Conservation (phyloP, 2,797 vertebrate genomes). For the Salmo trutta region DNA sequence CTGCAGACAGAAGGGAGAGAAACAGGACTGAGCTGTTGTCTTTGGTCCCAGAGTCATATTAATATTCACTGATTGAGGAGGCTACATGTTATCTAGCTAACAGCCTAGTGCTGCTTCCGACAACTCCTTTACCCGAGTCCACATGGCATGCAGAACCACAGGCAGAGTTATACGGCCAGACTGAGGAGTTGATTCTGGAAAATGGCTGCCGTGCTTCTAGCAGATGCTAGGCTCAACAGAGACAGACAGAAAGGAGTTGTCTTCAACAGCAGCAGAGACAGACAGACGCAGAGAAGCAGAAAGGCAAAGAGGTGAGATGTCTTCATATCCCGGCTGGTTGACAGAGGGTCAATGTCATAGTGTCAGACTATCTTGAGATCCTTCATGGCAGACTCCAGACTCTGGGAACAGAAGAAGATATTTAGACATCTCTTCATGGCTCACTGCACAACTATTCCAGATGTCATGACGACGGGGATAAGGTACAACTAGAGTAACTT, state of each 20-base stretch:
- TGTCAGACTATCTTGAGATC: constrained; percentile 89
- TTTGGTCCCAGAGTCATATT: too few species aligned
- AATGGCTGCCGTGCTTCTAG: too few species aligned
- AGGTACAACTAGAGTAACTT: background rate
- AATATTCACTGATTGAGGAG: too few species aligned
- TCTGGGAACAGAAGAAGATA: constrained; percentile 66
- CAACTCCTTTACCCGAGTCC: too few species aligned
- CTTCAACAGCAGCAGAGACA: background rate
- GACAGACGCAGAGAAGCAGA: background rate
- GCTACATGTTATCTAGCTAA: too few species aligned
- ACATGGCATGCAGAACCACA: too few species aligned
- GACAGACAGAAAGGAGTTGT: background rate
- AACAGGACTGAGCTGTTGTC: too few species aligned
- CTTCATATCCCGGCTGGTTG: background rate
- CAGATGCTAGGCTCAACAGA: background rate
- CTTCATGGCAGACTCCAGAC: constrained; percentile 90
- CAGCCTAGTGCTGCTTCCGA: too few species aligned
- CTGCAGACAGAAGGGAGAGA: too few species aligned
- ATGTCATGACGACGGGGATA: background rate
- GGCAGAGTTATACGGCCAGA: too few species aligned
- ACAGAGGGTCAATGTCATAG: background rate
- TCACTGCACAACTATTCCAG: background rate
- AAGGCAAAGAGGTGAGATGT: background rate
- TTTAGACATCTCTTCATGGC: background rate
- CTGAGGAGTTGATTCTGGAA: too few species aligned